Evolutionary conservation across 2,797 vertebrate species (phyloP).

Genomic region (Gouania willdenowi): DNA sequence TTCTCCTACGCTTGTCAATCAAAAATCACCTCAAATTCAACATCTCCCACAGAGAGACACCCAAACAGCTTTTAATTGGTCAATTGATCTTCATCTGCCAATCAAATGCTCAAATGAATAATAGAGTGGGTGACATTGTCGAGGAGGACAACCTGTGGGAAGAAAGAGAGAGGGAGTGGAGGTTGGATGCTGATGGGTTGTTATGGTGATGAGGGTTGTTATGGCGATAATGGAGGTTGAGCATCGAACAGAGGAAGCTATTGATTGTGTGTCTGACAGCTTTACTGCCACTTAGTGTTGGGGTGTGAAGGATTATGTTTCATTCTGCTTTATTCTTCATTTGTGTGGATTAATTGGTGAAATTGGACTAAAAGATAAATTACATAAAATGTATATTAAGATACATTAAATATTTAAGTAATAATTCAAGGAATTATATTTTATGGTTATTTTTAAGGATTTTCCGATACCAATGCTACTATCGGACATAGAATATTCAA

Average conservation of each 20-base stretch:
- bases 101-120: constrained; percentile 47
- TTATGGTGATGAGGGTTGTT: constrained; percentile 39
- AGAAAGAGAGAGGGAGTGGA: background rate
- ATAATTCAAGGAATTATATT: too few species aligned
- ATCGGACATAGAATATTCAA: too few species aligned
- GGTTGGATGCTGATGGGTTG: constrained; percentile 29
- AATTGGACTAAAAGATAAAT: too few species aligned
- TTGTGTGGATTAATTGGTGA: too few species aligned
- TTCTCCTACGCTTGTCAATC: constrained; percentile 34
- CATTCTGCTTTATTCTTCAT: background rate
- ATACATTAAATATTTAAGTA: too few species aligned
- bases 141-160: constrained; percentile 5
- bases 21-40: constrained; percentile 1
- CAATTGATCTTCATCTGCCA: constrained; percentile 48
- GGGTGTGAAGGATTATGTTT: background rate
- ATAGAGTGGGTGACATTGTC: constrained; percentile 23
- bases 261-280: constrained; percentile 38
- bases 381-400: too few species aligned
- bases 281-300: constrained; percentile 18
- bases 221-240: constrained; percentile 37
- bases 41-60: background rate
- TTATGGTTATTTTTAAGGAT: too few species aligned
- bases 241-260: constrained; percentile 27
- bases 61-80: constrained; percentile 19
- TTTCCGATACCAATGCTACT: too few species aligned